Evolutionary conservation across 2,888 invertebrate genomes (phyloP).

Genomic region (Tinea pellionella): DNA sequence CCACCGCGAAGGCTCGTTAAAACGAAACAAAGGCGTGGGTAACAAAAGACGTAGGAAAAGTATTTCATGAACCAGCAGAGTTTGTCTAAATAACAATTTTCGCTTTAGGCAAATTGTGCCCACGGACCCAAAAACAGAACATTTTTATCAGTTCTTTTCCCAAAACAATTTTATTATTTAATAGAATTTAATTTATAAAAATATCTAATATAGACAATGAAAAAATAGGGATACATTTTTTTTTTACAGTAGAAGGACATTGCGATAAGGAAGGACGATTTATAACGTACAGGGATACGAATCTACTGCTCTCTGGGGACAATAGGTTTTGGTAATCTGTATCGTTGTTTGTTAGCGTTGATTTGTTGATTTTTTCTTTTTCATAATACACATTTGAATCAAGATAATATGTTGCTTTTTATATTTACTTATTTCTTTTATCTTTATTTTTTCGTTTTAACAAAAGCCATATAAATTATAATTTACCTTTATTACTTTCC

Average conservation of each 20-base stretch:
- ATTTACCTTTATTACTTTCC: background rate
- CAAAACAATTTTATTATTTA: conserved; percentile 9
- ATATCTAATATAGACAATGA: background rate
- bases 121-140: conserved; percentile 1
- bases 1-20: conserved; percentile 16
- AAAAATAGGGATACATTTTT: conserved; percentile 10
- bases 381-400: conserved; percentile 3
- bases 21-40: conserved; percentile 13
- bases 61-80: conserved; percentile 11
- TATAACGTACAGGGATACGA: conserved; percentile 32
- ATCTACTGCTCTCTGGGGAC: conserved; percentile 31
- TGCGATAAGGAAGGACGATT: conserved; percentile 35
- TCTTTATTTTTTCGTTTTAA: background rate
- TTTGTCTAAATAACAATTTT: conserved; percentile 13
- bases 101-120: conserved; percentile 12
- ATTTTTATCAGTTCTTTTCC: conserved; percentile 6
- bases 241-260: conserved; percentile 6
- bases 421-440: background rate
- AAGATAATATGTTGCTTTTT: background rate
- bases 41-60: conserved; percentile 11
- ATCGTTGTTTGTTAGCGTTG: conserved; percentile 17
- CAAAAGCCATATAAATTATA: background rate
- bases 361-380: conserved; percentile 12
- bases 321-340: conserved; percentile 25
- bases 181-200: background rate